Percentiles rank a stretch among this genome's conserved stretches.
phyloP scores from a whole-genome alignment of 2,888 invertebrate species.

The Falcaria lacertinaria region DNA sequence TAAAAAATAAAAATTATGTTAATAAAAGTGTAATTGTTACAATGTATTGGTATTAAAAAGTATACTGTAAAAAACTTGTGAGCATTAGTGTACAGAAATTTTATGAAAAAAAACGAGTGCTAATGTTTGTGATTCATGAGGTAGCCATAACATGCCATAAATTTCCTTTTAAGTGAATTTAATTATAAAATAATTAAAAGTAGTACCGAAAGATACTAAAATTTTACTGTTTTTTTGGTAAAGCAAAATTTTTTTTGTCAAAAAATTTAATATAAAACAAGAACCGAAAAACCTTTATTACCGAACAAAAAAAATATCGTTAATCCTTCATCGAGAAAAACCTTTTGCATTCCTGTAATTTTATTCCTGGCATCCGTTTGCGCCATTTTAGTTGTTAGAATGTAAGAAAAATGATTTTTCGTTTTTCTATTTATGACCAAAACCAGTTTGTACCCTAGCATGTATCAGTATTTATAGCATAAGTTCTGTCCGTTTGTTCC shows the following conservation, averaged over 20 bases:
- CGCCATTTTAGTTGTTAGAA: slow-evolving; percentile 45
- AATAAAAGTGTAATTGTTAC: slow-evolving; percentile 64
- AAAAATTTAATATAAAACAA: no score
- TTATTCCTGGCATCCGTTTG: slow-evolving; percentile 49
- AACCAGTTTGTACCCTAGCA: slow-evolving; percentile 62
- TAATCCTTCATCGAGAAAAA: slow-evolving; percentile 9
- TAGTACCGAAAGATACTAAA: slow-evolving; percentile 2
- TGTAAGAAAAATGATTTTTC: slow-evolving; percentile 6
- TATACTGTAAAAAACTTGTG: slow-evolving; percentile 53
- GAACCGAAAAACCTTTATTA: slow-evolving; percentile 6
- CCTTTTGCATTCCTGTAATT: slow-evolving; percentile 58
- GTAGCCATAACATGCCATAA: slow-evolving; percentile 78
- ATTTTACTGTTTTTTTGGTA: background rate
- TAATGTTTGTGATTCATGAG: slow-evolving; percentile 72
- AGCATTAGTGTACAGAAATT: slow-evolving; percentile 46
- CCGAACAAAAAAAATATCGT: background rate
- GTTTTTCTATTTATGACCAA: slow-evolving; percentile 40
- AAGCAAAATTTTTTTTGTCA: no score
- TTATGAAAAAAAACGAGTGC: slow-evolving; percentile 43
- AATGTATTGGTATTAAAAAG: slow-evolving; percentile 52
- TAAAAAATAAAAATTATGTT: slow-evolving; percentile 57
- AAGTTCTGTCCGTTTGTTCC: slow-evolving; percentile 68
- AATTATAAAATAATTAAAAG: slow-evolving; percentile 10
- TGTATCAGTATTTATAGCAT: slow-evolving; percentile 71
- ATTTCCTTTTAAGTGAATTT: slow-evolving; percentile 31